Conservation (phyloP, 2,113 vertebrate genomes). For the Salvator merianae region DNA sequence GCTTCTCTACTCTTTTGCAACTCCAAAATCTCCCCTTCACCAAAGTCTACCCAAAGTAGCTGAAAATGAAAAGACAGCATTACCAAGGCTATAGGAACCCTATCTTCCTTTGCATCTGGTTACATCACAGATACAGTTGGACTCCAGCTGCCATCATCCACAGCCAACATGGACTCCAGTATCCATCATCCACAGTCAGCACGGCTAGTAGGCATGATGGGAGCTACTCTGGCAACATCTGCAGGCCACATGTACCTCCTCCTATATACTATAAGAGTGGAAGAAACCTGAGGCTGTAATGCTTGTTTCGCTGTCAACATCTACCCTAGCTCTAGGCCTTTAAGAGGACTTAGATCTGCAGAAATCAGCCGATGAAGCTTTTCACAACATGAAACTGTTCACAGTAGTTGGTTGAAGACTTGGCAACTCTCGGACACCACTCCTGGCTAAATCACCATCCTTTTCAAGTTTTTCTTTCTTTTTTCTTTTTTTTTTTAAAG, state of each 20-base stretch:
- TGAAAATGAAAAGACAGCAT: no score
- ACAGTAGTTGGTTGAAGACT: not conserved
- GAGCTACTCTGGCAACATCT: not conserved
- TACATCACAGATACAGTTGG: not conserved
- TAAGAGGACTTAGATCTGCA: not conserved
- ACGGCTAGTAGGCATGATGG: not conserved
- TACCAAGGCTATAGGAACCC: not conserved
- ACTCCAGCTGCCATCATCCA: not conserved
- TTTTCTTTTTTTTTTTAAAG: no score
- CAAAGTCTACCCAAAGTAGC: no score
- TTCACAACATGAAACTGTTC: not conserved
- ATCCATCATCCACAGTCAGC: not conserved
- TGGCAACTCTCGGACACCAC: not conserved
- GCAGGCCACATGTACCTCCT: not conserved
- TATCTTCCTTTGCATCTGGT: not conserved
- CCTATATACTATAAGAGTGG: not conserved
- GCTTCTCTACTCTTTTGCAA: not conserved
- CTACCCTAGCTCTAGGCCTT: not conserved
- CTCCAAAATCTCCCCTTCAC: no score
- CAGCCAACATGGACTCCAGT: not conserved
- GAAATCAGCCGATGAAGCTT: not conserved
- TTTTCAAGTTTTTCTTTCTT: no score
- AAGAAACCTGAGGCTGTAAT: no score
- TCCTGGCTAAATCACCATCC: not conserved
- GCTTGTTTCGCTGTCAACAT: not conserved